Evolutionary conservation across 2,888 invertebrate species (phyloP).

Genomic region (Onthophagus sagittarius): DNA sequence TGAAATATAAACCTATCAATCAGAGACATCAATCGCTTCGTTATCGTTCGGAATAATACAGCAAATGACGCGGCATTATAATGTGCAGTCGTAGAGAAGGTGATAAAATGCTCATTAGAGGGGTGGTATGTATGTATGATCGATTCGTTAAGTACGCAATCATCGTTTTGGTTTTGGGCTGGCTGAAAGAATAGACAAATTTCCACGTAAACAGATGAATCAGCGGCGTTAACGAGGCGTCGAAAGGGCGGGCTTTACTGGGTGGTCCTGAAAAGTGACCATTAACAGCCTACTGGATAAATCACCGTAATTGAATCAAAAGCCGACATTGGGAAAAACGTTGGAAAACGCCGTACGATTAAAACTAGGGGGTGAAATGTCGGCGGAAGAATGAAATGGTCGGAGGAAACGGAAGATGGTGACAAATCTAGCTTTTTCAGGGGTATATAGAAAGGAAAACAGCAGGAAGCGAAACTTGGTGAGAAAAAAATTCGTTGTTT

Average conservation of each 20-base stretch:
- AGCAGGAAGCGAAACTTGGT: neutral
- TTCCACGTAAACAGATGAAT: neutral
- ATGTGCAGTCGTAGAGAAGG: neutral
- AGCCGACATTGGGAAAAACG: constrained; percentile 38
- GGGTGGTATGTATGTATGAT: neutral
- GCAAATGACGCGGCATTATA: neutral
- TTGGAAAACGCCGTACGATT: constrained; percentile 28
- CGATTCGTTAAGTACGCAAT: neutral
- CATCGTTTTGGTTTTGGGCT: neutral
- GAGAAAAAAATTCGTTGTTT: constrained; percentile 4
- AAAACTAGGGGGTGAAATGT: constrained; percentile 28
- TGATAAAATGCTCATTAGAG: neutral
- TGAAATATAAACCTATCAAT: constrained; percentile 48
- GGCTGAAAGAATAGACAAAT: neutral
- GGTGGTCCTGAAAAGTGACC: constrained; percentile 34
- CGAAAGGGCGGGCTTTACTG: constrained; percentile 22
- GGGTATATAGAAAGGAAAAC: constrained; percentile 11
- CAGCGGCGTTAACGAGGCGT: constrained; percentile 30
- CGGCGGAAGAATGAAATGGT: constrained; percentile 7
- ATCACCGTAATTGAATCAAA: constrained; percentile 45
- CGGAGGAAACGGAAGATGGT: constrained; percentile 7
- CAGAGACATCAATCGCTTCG: constrained; percentile 37
- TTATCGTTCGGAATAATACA: constrained; percentile 27
- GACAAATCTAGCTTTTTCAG: constrained; percentile 1
- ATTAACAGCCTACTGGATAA: constrained; percentile 37